Percentiles rank a stretch among this genome's conserved stretches.
Conservation (phyloP, 2,113 vertebrate genomes). For the Hypomesus transpacificus region DNA sequence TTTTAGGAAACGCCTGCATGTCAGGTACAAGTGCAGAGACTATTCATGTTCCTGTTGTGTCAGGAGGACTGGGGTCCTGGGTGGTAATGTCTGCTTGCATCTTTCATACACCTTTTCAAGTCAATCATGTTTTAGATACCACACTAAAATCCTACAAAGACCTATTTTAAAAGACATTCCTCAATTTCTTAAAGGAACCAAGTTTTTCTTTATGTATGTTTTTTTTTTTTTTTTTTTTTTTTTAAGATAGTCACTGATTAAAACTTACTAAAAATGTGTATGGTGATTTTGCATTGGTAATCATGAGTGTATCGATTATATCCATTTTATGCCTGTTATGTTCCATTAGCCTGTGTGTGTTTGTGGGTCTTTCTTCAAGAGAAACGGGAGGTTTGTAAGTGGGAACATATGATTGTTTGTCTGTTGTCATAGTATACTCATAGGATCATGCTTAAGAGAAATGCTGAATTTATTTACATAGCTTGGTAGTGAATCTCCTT, state of each 20-base stretch:
- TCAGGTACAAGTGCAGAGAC: constrained; percentile 53
- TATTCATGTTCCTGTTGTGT: constrained; percentile 46
- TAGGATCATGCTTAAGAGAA: constrained; percentile 30
- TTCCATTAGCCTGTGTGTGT: constrained; percentile 16
- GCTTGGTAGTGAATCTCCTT: constrained; percentile 54
- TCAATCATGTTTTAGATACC: constrained; percentile 6
- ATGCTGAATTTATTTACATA: constrained; percentile 56
- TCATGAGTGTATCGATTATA: constrained; percentile 35
- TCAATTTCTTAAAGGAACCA: constrained; percentile 32
- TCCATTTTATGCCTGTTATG: constrained; percentile 13
- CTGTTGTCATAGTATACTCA: constrained; percentile 19
- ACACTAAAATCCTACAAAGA: constrained; percentile 20
- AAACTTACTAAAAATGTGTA: constrained; percentile 3
- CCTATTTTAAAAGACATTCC: constrained; percentile 59
- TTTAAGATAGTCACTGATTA: constrained; percentile 36
- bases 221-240: constrained; percentile 20
- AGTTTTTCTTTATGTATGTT: constrained; percentile 25
- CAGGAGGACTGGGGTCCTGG: constrained; percentile 41
- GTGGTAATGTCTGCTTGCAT: constrained; percentile 34
- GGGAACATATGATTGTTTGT: constrained; percentile 11
- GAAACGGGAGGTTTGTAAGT: constrained; percentile 19
- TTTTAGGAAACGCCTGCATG: constrained; percentile 61
- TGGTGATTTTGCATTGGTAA: constrained; percentile 33
- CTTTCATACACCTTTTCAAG: constrained; percentile 20
- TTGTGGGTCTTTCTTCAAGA: neutral